These are phyloP conservation scores for Drosophila fulvimacula DNA, from an alignment of 2,888 invertebrate species.

Conservation along the genomic window DNA sequence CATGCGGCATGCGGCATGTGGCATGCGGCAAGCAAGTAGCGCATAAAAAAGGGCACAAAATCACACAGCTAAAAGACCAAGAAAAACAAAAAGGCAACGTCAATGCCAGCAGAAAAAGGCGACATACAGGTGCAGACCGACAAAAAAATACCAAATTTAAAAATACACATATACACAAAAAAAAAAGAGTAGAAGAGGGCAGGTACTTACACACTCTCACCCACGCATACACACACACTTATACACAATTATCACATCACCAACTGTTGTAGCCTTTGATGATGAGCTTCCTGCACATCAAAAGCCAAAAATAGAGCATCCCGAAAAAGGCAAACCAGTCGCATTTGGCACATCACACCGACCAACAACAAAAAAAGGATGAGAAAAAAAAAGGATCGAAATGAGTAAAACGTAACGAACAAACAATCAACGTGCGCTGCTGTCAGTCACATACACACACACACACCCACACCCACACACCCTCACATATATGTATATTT, in stretches of 20 bases:
- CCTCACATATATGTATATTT: constrained; percentile 3
- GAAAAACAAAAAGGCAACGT: constrained; percentile 41
- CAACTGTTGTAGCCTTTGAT: constrained; percentile 64
- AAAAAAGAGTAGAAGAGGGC: constrained; percentile 9
- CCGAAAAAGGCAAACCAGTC: constrained; percentile 46
- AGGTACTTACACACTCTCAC: constrained; percentile 12
- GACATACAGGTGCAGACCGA: constrained; percentile 45
- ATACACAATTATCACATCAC: constrained; percentile 71
- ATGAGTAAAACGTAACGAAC: constrained; percentile 78
- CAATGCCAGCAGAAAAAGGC: constrained; percentile 44
- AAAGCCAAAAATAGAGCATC: constrained; percentile 76
- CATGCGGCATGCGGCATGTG: constrained; percentile 23
- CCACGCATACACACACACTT: constrained; percentile 27
- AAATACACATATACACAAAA: constrained; percentile 14
- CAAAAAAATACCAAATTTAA: constrained; percentile 18
- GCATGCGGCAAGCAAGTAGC: constrained; percentile 17
- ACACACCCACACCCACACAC: constrained; percentile 6
- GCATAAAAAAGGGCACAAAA: constrained; percentile 64
- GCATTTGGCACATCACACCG: constrained; percentile 47
- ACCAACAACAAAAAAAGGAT: constrained; percentile 16
- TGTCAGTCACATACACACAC: constrained; percentile 63
- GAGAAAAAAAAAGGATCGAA: constrained; percentile 56
- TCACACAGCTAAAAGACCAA: constrained; percentile 66
- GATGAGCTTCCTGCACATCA: constrained; percentile 80
- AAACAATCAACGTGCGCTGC: constrained; percentile 71